Evolutionary conservation across 2,113 vertebrate genomes (phyloP).

Genomic region (Cryptomyrus ogoouensis): DNA sequence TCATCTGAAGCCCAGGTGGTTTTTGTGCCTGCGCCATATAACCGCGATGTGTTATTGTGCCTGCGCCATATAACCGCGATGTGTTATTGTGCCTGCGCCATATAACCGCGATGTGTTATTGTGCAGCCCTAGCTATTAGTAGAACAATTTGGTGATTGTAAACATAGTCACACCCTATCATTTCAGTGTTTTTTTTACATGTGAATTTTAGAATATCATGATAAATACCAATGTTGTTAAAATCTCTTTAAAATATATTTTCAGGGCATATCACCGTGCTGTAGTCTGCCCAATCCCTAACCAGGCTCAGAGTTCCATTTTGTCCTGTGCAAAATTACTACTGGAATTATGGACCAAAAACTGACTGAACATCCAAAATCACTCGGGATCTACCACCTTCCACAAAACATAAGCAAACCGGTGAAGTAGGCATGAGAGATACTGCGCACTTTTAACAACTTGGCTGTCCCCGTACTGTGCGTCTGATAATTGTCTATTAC

Average conservation of each 20-base stretch:
- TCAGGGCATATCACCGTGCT: background rate
- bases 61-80: too few relatives aligned
- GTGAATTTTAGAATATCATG: background rate
- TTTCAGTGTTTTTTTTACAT: background rate
- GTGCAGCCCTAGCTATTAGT: background rate
- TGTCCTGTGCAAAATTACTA: background rate
- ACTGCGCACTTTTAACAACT: background rate
- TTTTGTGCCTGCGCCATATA: background rate
- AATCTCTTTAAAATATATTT: background rate
- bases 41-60: too few relatives aligned
- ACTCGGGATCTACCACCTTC: background rate
- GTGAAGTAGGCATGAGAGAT: background rate
- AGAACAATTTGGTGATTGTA: background rate
- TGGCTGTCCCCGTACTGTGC: background rate
- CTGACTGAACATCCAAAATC: background rate
- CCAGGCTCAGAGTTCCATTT: background rate
- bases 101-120: too few relatives aligned
- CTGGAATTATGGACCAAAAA: background rate
- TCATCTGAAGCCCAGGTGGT: background rate
- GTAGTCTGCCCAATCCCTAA: background rate
- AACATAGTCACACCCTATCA: background rate
- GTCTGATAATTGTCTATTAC: background rate
- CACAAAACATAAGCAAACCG: background rate
- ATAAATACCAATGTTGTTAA: background rate
- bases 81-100: too few relatives aligned